Percentiles rank a stretch among this genome's conserved stretches.
Evolutionary conservation across 2,113 vertebrate species (phyloP).

Genomic region (Pangasianodon gigas): DNA sequence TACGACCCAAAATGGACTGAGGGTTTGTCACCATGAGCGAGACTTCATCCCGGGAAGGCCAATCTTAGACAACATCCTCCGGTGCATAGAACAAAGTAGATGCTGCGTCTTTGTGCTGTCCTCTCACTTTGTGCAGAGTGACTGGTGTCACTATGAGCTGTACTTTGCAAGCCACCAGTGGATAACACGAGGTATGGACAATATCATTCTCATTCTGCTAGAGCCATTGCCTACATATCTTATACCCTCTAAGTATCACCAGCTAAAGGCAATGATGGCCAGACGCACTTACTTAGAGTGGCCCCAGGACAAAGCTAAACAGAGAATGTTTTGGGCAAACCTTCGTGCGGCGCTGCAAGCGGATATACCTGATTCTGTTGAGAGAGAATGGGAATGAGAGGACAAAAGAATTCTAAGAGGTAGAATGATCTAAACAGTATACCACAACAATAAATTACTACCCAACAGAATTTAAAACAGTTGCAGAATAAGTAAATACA

Average conservation of each 20-base stretch:
- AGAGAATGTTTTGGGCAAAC: constrained; percentile 84
- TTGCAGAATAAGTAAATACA: neutral
- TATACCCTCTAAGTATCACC: constrained; percentile 84
- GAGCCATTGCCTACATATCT: constrained; percentile 81
- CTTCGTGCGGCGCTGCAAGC: constrained; percentile 77
- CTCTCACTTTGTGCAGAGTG: constrained; percentile 87
- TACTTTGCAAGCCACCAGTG: constrained; percentile 88
- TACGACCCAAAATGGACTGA: constrained; percentile 54
- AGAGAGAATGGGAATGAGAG: constrained; percentile 25
- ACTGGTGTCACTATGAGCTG: constrained; percentile 94
- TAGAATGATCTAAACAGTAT: neutral
- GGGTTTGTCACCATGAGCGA: constrained; percentile 84
- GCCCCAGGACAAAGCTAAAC: constrained; percentile 84
- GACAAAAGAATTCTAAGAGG: neutral
- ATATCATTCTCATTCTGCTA: constrained; percentile 84
- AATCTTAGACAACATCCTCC: constrained; percentile 88
- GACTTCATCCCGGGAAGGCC: constrained; percentile 83
- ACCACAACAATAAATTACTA: neutral
- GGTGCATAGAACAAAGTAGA: constrained; percentile 84
- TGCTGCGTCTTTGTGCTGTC: constrained; percentile 87
- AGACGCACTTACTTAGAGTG: constrained; percentile 85
- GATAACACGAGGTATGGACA: constrained; percentile 70
- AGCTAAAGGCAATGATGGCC: constrained; percentile 84
- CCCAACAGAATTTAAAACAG: neutral
- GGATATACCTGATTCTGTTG: constrained; percentile 53